Percentiles rank a stretch among this genome's conserved stretches.
Conservation (phyloP, 2,888 invertebrate species). For the Amorpha juglandis region DNA sequence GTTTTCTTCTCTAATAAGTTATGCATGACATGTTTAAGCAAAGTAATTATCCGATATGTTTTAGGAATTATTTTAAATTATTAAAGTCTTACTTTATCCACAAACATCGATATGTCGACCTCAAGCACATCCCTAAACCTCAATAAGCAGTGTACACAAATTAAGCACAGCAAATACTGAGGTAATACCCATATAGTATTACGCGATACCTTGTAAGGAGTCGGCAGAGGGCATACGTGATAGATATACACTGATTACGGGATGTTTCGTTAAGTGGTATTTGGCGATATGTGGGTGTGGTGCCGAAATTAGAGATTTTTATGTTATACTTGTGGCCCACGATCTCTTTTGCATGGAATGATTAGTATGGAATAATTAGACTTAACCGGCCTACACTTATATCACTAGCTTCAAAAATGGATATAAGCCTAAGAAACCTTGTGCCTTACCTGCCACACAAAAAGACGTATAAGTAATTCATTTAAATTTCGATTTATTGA, state of each 20-base stretch:
- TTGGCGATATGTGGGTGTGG: not conserved
- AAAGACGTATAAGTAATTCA: too few relatives aligned
- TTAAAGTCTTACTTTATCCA: too few relatives aligned
- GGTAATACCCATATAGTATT: constrained; percentile 16
- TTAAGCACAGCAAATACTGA: constrained; percentile 24
- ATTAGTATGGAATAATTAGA: not conserved
- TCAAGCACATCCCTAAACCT: constrained; percentile 11
- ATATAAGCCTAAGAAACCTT: too few relatives aligned
- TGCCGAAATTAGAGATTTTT: not conserved
- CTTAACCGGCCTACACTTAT: not conserved
- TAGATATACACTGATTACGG: constrained; percentile 16
- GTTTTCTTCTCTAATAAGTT: too few relatives aligned
- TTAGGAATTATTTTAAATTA: too few relatives aligned
- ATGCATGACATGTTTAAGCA: too few relatives aligned
- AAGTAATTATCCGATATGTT: too few relatives aligned
- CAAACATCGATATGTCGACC: too few relatives aligned
- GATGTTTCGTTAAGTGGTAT: constrained; percentile 1
- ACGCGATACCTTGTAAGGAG: constrained; percentile 12
- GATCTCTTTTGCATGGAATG: not conserved
- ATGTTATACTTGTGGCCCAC: not conserved
- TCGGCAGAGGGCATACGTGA: constrained; percentile 6
- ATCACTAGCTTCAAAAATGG: not conserved
- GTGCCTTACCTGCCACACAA: too few relatives aligned
- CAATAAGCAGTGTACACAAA: constrained; percentile 24
- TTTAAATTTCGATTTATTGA: too few relatives aligned